Base-by-base conservation (phyloP, 2,113 vertebrate genomes). In the Puffinus mauretanicus region DNA sequence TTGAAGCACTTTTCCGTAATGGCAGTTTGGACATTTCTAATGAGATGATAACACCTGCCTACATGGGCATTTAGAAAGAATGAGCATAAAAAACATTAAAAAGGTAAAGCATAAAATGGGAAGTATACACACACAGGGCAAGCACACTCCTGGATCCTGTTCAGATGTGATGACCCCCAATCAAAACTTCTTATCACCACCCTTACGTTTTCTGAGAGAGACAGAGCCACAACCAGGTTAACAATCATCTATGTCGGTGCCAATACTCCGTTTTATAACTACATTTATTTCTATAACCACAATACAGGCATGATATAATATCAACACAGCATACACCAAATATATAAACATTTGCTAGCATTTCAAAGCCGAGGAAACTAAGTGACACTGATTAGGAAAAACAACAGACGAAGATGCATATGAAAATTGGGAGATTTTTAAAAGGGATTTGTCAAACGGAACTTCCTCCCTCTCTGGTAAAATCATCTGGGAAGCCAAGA, bases 351-450 rank as follows among this genome's bases (percentile, higher is more conserved):
- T 75, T 72, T 78, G 29, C 61, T 78, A 88, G 86, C 40, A 91
- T 88, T 93, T 93, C 57, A 91, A 94, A 81, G 52, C 22, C 42
- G 29, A 97, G 57, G 65, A 93, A 95, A 79, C 44, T 65, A 91
- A 7, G 11, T 65, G 81, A 95, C 65, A 82, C 24, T 85, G 73
- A 70, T 58, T 75, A 93, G 51, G 29, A 83, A 94, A 92, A 93
- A 82, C 46, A 95, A 81, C 71, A 82, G 67, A 82, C 20, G 47
- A 95, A 95, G 75, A 80, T 30, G 34, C 62, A 77, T 54, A 47
- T 24, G 46, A 94, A 96, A 95, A 95, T 25, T 32, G 22, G 38
- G 29, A 60, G 17, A 64, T 79, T 69, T 95, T 94, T 40, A 38
- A 69, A 78, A 47, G 4, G 51, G 52, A 21, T 84, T 82, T 84